A percentile compares a stretch with the other conserved stretches of the same genome.
Evolutionary conservation across 53 echinoderm and acorn worm species (phyloP).

Genomic region (Mesocentrotus franciscanus): DNA sequence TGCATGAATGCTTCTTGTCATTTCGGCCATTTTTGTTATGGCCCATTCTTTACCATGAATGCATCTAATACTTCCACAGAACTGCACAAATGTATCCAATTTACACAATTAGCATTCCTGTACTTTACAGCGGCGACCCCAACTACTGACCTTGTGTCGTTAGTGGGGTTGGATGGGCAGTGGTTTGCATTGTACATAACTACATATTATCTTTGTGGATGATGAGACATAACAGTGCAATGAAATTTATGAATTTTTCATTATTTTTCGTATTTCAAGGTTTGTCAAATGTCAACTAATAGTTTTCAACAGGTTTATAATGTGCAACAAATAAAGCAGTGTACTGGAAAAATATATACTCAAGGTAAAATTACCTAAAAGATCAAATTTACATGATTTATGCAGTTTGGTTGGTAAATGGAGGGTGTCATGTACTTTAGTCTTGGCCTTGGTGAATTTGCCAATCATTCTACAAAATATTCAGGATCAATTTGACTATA

Average conservation of each 20-base stretch:
- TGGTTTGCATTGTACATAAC: background rate
- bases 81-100: slow-evolving; percentile 46
- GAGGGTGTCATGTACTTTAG: slow-evolving; percentile 31
- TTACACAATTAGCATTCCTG: slow-evolving; percentile 44
- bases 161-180: background rate
- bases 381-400: background rate
- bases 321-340: background rate
- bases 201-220: background rate
- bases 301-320: background rate
- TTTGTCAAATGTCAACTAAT: background rate
- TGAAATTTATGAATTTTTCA: background rate
- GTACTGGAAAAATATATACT: background rate
- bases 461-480: slow-evolving; percentile 29
- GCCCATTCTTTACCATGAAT: background rate
- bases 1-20: slow-evolving; percentile 40
- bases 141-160: background rate
- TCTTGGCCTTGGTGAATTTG: slow-evolving; percentile 1
- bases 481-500: background rate
- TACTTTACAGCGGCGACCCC: background rate
- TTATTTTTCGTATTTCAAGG: background rate
- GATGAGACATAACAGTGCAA: background rate
- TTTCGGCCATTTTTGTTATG: slow-evolving; percentile 6
- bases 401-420: background rate
- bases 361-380: background rate
- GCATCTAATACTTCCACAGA: slow-evolving; percentile 7